Percentiles rank a stretch among this genome's conserved stretches.
phyloP scores from a whole-genome alignment of 1,140 invertebrate genomes.

The Meloidogyne chitwoodi region DNA sequence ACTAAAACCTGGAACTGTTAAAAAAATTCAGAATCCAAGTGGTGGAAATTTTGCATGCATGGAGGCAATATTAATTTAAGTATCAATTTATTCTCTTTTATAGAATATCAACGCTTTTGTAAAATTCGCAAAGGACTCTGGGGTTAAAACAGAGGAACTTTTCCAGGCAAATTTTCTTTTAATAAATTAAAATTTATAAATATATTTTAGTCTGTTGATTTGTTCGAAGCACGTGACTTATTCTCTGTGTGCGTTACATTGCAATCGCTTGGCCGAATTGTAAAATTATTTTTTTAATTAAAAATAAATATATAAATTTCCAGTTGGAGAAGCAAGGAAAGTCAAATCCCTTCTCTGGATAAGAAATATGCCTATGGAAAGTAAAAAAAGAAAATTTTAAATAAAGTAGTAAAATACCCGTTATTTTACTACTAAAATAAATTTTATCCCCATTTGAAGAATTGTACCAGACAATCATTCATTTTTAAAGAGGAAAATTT shows the following conservation, averaged over 20 bases:
- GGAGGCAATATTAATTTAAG: neutral
- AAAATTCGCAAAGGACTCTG: slow-evolving; percentile 76
- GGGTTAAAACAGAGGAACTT: slow-evolving; percentile 85
- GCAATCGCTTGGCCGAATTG: slow-evolving; percentile 88
- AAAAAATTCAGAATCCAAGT: slow-evolving; percentile 75
- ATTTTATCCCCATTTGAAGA: neutral
- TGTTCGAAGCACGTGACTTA: slow-evolving; percentile 80
- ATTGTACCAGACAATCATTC: neutral
- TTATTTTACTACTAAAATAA: neutral
- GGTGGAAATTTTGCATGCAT: slow-evolving; percentile 88
- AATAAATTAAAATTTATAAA: neutral
- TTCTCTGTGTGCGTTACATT: slow-evolving; percentile 89
- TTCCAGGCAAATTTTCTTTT: slow-evolving; percentile 70
- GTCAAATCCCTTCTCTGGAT: slow-evolving; percentile 25
- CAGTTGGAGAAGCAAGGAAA: slow-evolving; percentile 42
- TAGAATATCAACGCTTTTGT: slow-evolving; percentile 95
- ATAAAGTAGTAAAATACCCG: neutral
- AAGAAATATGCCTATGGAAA: neutral
- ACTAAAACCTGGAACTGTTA: slow-evolving; percentile 69
- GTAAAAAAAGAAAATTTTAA: neutral
- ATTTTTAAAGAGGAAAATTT: neutral
- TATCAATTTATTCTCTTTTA: slow-evolving; percentile 63
- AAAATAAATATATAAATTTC: slow-evolving; percentile 20
- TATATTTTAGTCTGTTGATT: slow-evolving; percentile 26
- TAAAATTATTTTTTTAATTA: slow-evolving; percentile 61